Evolutionary conservation across 2,888 invertebrate species (phyloP), one percentile per base, ranked within the genome.

Genomic region (Dryobotodes eremita): DNA sequence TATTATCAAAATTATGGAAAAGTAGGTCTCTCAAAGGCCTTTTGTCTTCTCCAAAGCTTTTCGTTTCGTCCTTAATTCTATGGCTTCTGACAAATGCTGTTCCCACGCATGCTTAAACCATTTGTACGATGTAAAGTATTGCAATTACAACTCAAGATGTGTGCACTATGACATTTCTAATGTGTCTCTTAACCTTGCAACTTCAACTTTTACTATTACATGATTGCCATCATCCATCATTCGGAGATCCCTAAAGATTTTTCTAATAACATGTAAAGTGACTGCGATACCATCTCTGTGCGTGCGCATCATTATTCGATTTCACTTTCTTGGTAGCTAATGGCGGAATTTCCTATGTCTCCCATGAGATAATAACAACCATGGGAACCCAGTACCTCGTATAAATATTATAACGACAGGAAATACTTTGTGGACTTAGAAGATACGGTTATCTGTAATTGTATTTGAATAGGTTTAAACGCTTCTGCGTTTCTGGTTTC

Each of bases 241-340:
- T 80, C 61, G 36, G n/a, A 74, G 74, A 13, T 82, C 71, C 83
- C 74, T 76, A 70, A 75, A 77, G 74, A 80, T 70, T 86, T 71
- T 74, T 81, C 61, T 80, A 84, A 80, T 79, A 79, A 82, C 72
- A 85, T 80, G 74, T 77, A 85, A 88, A 82, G 77, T 68, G 78
- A 74, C 76, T 71, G 80, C 57, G 79, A 81, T 73, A 65, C 70
- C 53, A 81, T 78, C 71, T 48, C 15, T 64, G 75, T 82, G 89
- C 89, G 89, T 88, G 80, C 75, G 71, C 89, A 84, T 90, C 89
- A 90, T 91, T 88, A 90, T 85, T 80, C 74, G 90, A 92, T 93
- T 92, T 93, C 92, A 93, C 93, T 93, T 92, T 93, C 92, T 88
- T 89, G 83, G 65, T 68, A 76, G 73, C 62, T 89, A 89, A 90